Base-by-base conservation (phyloP, 2,888 invertebrate genomes). In the Harpalus rufipes region DNA sequence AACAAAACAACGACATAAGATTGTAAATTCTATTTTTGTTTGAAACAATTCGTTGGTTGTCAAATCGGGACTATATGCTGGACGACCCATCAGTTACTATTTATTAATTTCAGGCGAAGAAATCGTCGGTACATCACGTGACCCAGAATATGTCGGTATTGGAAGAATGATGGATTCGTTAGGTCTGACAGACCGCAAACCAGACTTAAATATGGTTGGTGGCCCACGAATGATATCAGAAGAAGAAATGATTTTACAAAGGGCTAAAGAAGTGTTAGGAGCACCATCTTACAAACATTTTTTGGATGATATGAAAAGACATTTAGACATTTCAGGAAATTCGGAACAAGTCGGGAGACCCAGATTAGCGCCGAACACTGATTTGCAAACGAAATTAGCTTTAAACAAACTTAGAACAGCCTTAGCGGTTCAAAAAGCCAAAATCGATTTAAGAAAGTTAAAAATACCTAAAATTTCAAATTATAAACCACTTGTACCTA, bases 171-270 rank as follows among this genome's bases (percentile, higher is more conserved):
- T 84, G 76, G 83, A 84, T 16, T 76, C 32, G 14, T 21, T 84
- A n/a, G 83, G 83, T 18, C 39, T 84, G 76, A 84, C 83, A 18
- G 76, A 61, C 25, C 39, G 18, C n/a, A 72, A 84, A 41, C 41
- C 76, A 2, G 61, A 61, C 7, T 14, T 59, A n/a, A 21, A 59
- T 25, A 59, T 76, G 3, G 39, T 84, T 14, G 83, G 76, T n/a
- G 12, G 76, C 0, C 18, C 61, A 3, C 83, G 61, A 3, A 58
- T 16, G 32, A 41, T 84, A 12, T 58, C 59, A 1, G 83, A 84
- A 51, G 83, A 84, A 76, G 83, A 76, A 63, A 72, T 72, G 25
- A 44, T 84, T 72, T 76, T 84, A 61, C 59, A 76, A 16, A 59
- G 63, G 25, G 83, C 83, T 1, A 76, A 63, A 63, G 44, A 59